A percentile compares a stretch with the other conserved stretches of the same genome.
Conservation (phyloP, 2,113 vertebrate species). For the Dasypus novemcinctus region DNA sequence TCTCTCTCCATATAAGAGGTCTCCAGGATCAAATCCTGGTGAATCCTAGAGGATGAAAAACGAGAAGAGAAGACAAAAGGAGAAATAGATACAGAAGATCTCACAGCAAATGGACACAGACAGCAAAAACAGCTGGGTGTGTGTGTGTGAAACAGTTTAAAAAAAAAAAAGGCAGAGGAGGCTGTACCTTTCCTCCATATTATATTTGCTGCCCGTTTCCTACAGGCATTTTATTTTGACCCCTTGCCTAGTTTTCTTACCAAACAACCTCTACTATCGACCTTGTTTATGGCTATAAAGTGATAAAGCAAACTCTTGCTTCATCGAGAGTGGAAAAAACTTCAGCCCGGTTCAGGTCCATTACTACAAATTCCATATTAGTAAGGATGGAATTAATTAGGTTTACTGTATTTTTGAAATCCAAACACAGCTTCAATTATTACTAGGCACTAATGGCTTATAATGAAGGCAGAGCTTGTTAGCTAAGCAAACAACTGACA, state of each 20-base stretch:
- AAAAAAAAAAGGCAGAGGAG: no score
- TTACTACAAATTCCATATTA: constrained; percentile 40
- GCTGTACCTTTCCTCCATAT: not conserved
- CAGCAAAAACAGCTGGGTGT: no score
- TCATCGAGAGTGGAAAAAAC: not conserved
- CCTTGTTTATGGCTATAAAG: not conserved
- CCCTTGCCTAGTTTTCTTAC: not conserved
- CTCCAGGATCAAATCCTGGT: no score
- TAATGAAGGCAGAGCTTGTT: constrained; percentile 70
- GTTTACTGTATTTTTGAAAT: constrained; percentile 69
- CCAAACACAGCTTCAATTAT: constrained; percentile 69
- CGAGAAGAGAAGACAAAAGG: no score
- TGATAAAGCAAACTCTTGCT: not conserved
- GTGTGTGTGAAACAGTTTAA: no score
- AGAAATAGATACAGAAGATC: no score
- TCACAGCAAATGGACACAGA: no score
- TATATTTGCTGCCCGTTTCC: not conserved
- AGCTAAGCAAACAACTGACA: constrained; percentile 70
- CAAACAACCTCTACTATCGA: not conserved
- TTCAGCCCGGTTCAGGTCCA: not conserved
- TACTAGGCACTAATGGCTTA: constrained; percentile 67
- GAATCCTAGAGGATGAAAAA: no score
- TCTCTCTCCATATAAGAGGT: no score
- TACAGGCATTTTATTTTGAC: not conserved
- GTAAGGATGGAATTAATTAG: constrained; percentile 55